Evolutionary conservation across 2,888 invertebrate species (phyloP), one percentile per base, ranked within the genome.

Genomic region (Caenorhabditis afra): DNA sequence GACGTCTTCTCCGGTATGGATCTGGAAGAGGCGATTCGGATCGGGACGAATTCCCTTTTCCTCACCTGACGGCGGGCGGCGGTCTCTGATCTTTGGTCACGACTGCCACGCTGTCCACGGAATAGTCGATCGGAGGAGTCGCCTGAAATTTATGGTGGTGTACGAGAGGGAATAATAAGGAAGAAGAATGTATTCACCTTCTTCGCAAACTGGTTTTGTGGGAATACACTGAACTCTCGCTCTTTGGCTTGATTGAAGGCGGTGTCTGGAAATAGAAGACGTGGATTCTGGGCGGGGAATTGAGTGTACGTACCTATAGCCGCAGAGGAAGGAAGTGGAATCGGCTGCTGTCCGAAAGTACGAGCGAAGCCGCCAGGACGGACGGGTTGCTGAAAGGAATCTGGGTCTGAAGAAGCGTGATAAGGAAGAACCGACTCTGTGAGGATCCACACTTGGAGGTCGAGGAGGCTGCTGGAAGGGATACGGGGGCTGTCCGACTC

Each of bases 111-210:
- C 67, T 79, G 18, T 79, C 79, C 29, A 79, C 57, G 5, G 79
- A 79, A 55, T 67, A 79, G 50, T 79, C 79, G 20, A 79, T 79
- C 20, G 67, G 79, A n/a, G 74, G 68, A 23, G 67, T 57, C n/a
- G 73, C 41, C 65, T 75, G 61, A 47, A 75, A 59, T 10, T 35
- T 44, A n/a, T 50, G 22, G 3, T 12, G 8, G 16, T 39, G 4
- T 22, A n/a, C 1, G 29, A 5, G 39, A 12, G 20, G 11, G 18
- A 39, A 1, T 22, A 49, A 12, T 14, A 12, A 8, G 1, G 35
- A 41, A 5, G 8, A 7, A 29, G 29, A 29, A 29, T 29, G 29
- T 7, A 3, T 37, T 53, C 5, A 74, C 73, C 16, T 78, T 71
- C 22, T 78, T 78, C 20, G 49, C 45, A 8, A 73, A 14, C 39